Base-by-base conservation (phyloP, 2,888 invertebrate species). In the Micropterix aruncella region DNA sequence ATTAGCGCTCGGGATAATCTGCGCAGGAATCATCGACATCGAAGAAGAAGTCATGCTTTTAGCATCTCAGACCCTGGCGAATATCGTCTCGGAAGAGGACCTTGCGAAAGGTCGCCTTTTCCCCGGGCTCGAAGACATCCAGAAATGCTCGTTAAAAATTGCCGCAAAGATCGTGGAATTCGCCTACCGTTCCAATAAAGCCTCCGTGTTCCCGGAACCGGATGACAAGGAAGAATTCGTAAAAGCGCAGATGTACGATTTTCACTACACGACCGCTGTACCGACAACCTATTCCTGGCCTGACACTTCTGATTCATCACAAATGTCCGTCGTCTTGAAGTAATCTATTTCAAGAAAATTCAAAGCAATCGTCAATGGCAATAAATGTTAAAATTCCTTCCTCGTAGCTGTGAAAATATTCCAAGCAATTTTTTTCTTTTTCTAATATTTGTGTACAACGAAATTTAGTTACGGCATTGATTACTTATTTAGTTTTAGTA, bases 21-120 rank as follows among this genome's bases (percentile, higher is more conserved):
- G 84, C 56, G 86, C 90, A 52, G 92, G 93, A 44, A 82, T 94
- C 63, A 73, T 84, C 54, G 88, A 85, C 57, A 91, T 99, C 59
- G 80, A 85, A 12, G 95, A 99, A 57, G 87, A 91, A 54, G 77
- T 91, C 48, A 93, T 99, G 78, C 75, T 99, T 46, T 75, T 89
- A 14, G 83, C 97, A 19, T 65, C 62, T 40, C 62, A 89, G 80
- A 77, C 83, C 44, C 68, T 97, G 45, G 80, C 95, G 1, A 77
- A 80, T 3, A 70, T 90, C 42, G 95, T 95, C 4, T 77, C 82
- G 0, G 78, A 89, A 41, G 75, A 76, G 1, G 86, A 95, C 64
- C 67, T 97, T 55, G 77, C 75, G 1, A 77, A 74, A 44, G 96
- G 96, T 46, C 81, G 92, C 51, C 73, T 99, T 44, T 99, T 96